phyloP scores from a whole-genome alignment of 2,797 vertebrate genomes.

The Phylloscopus collybita region DNA sequence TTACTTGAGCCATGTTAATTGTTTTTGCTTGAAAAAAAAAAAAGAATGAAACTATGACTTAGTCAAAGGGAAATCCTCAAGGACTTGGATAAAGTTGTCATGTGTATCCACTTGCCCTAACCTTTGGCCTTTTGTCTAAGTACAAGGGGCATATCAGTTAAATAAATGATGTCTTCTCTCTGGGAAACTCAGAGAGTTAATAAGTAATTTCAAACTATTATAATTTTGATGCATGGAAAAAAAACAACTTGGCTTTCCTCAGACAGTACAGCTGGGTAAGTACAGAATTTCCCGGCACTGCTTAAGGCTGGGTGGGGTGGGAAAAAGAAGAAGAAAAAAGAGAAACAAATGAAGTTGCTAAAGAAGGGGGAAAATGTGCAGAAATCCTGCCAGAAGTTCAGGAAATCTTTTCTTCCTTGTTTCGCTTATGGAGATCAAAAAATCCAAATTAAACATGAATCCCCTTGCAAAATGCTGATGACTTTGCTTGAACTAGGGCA shows the following conservation, averaged over 20 bases:
- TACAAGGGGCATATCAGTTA: slow-evolving; percentile 30
- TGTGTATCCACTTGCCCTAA: slow-evolving; percentile 13
- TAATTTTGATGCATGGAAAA: slow-evolving; percentile 45
- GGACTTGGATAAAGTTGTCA: background rate
- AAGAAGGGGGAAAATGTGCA: background rate
- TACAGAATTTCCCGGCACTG: slow-evolving; percentile 48
- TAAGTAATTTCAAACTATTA: slow-evolving; percentile 41
- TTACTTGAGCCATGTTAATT: background rate
- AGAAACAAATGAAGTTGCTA: background rate
- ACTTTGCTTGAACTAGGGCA: background rate
- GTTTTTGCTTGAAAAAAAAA: background rate
- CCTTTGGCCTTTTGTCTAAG: slow-evolving; percentile 46
- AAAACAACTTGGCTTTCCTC: slow-evolving; percentile 35
- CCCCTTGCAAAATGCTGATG: background rate
- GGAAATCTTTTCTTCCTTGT: slow-evolving; percentile 4
- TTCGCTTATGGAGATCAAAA: background rate
- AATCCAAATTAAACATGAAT: background rate
- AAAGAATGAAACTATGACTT: background rate
- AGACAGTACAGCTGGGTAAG: slow-evolving; percentile 47
- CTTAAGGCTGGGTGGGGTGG: background rate
- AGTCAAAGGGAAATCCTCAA: slow-evolving; percentile 31
- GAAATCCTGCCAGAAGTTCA: background rate
- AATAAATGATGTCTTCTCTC: slow-evolving; percentile 39
- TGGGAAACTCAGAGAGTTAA: slow-evolving; percentile 56
- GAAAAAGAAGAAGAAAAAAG: background rate